phyloP scores from a whole-genome alignment of 1,140 invertebrate genomes.

The Pissodes strobi region DNA sequence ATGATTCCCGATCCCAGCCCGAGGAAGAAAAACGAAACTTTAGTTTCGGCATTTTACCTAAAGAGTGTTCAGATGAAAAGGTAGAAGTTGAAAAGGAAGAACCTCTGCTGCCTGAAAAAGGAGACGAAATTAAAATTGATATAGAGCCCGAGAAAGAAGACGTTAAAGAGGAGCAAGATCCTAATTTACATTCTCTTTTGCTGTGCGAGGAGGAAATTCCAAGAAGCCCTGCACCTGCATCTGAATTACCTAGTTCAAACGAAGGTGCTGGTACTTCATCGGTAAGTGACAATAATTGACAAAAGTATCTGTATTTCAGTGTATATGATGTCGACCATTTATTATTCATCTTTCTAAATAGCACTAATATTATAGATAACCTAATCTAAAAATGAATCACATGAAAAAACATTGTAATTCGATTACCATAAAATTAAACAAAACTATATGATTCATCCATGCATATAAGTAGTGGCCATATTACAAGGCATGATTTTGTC shows the following conservation, averaged over 20 bases:
- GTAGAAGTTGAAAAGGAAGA: conserved; percentile 1
- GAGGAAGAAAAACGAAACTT: conserved; percentile 44
- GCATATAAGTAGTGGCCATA: too few species aligned
- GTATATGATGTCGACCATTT: too few species aligned
- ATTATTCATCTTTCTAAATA: too few species aligned
- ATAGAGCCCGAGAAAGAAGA: not conserved
- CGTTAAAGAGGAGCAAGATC: conserved; percentile 48
- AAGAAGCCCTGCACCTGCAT: conserved; percentile 75
- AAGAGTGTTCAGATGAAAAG: conserved; percentile 37
- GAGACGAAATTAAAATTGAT: conserved; percentile 1
- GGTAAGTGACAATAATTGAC: conserved; percentile 27
- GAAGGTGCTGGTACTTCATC: conserved; percentile 14
- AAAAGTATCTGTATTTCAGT: too few species aligned
- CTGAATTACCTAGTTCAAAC: conserved; percentile 56
- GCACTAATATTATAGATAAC: too few species aligned
- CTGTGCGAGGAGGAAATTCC: conserved; percentile 88
- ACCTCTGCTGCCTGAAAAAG: not conserved
- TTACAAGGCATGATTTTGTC: too few species aligned
- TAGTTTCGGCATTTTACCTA: conserved; percentile 45
- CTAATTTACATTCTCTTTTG: conserved; percentile 62
- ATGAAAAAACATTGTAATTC: too few species aligned
- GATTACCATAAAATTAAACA: too few species aligned
- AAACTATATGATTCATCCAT: too few species aligned
- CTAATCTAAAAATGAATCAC: too few species aligned
- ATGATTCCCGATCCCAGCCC: conserved; percentile 44